These are phyloP conservation scores for Harpalus rufipes DNA, from an alignment of 2,888 invertebrate genomes.

Conservation along the genomic window DNA sequence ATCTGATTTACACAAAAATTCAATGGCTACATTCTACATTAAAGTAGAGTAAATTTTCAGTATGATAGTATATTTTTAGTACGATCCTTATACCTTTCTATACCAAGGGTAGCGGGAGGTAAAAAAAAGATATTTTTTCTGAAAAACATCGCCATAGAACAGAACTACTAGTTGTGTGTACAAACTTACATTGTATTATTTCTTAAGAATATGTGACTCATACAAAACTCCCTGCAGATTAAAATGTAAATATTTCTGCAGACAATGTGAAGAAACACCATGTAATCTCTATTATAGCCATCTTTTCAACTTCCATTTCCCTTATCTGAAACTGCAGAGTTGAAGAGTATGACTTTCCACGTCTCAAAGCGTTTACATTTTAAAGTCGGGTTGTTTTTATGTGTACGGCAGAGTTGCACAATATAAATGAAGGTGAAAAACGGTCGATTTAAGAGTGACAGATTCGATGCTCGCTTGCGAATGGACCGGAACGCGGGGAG, in stretches of 20 bases:
- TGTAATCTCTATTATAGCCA: not conserved
- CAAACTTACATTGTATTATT: not conserved
- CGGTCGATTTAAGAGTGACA: conserved; percentile 40
- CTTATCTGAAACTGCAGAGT: not conserved
- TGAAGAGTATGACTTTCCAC: not conserved
- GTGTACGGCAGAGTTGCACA: conserved; percentile 25
- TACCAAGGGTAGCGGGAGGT: too few relatives aligned
- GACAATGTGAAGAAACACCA: not conserved
- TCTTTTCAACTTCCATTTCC: not conserved
- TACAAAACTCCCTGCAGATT: not conserved
- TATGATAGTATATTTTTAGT: too few relatives aligned
- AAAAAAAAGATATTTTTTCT: too few relatives aligned
- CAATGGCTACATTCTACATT: too few relatives aligned
- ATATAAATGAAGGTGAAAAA: conserved; percentile 52
- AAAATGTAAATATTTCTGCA: not conserved
- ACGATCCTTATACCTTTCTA: too few relatives aligned
- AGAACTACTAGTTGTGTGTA: not conserved
- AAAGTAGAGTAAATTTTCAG: too few relatives aligned
- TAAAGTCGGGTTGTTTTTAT: conserved; percentile 19
- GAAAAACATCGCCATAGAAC: too few relatives aligned
- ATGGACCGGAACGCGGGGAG: conserved; percentile 61
- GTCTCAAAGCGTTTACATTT: not conserved
- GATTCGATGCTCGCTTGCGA: conserved; percentile 46
- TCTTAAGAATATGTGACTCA: not conserved
- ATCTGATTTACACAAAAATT: too few relatives aligned